Evolutionary conservation across 1,140 invertebrate genomes (phyloP).

Genomic region (Druon quercuslanigerum): DNA sequence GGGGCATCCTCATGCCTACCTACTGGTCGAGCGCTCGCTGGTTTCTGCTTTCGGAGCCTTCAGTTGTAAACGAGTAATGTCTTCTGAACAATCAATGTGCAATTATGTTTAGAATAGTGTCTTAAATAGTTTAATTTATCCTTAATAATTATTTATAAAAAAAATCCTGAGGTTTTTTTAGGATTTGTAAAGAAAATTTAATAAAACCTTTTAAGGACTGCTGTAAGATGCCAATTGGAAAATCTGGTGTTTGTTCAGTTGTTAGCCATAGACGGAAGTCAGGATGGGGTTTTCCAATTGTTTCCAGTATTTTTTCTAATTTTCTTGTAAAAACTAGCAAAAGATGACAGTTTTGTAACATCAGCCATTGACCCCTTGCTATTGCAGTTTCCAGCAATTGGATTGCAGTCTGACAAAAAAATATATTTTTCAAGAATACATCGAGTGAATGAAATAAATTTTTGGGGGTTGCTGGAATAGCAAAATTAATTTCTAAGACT

Average conservation of each 20-base stretch:
- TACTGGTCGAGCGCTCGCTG: too few relatives aligned
- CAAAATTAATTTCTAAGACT: too few relatives aligned
- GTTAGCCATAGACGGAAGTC: constrained; percentile 95
- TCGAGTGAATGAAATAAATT: neutral
- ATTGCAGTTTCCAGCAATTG: constrained; percentile 84
- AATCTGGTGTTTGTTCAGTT: constrained; percentile 88
- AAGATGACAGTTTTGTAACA: constrained; percentile 94
- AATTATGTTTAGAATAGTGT: too few relatives aligned
- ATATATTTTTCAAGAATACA: neutral
- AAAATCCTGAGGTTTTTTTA: too few relatives aligned
- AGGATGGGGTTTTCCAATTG: constrained; percentile 86
- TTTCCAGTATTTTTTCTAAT: constrained; percentile 89
- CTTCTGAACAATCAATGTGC: too few relatives aligned
- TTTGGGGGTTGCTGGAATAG: too few relatives aligned
- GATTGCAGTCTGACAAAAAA: constrained; percentile 79
- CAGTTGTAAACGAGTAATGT: too few relatives aligned
- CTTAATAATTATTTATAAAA: too few relatives aligned
- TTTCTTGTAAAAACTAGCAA: constrained; percentile 86
- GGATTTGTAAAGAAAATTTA: constrained; percentile 21
- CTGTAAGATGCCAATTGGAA: constrained; percentile 93
- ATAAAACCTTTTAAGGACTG: constrained; percentile 86
- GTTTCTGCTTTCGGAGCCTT: too few relatives aligned
- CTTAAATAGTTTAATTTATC: too few relatives aligned
- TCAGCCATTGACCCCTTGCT: constrained; percentile 89
- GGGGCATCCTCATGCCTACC: too few relatives aligned